Evolutionary conservation across 1,140 invertebrate genomes (phyloP), one percentile per base, ranked within the genome.

Genomic region (Ceratosolen solmsi): DNA sequence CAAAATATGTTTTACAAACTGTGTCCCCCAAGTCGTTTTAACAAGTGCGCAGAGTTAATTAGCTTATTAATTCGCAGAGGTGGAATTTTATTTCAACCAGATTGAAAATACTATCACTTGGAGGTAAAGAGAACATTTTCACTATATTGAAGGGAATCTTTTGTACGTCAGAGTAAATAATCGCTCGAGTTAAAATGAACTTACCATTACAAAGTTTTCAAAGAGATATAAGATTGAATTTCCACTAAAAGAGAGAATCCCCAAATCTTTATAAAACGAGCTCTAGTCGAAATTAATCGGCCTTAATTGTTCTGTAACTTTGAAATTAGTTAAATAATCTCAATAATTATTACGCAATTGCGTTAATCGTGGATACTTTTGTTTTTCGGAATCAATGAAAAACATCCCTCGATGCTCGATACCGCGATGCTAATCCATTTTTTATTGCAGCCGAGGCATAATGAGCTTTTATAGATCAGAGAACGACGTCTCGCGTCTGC

Each of bases 111-210:
- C 15, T 4, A 2, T 2, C 33, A 8, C 27, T 68, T 11, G 30
- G 15, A 20, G 33, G 60, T 63, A 63, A 63, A 63, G 60, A 33
- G 60, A n/a, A 15, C 22, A 41, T 41, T 70, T 25, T n/a, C 11
- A 13, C 5, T 70, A 41, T 41, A 70, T 70, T 25, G 36, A 3
- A 41, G n/a, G 13, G 25, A 49, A 71, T 71, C 41, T 71, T 71
- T 71, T 49, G 11, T 71, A 49, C 70, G 38, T 25, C 41, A 1
- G 25, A 71, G 70, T 20, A 71, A 71, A 49, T 49, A 27, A 71
- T 71, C 70, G 41, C 70, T 49, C 11, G n/a, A 49, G 25, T 71
- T 71, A 30, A 49, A 71, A 30, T 71, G 41, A 71, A 71, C 41
- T 71, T 27, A 71, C 2, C 17, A 68, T 68, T 68, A 38, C 63